These are phyloP conservation scores for Pristionchus mayeri DNA, from an alignment of 2,888 invertebrate species.

Conservation along the genomic window DNA sequence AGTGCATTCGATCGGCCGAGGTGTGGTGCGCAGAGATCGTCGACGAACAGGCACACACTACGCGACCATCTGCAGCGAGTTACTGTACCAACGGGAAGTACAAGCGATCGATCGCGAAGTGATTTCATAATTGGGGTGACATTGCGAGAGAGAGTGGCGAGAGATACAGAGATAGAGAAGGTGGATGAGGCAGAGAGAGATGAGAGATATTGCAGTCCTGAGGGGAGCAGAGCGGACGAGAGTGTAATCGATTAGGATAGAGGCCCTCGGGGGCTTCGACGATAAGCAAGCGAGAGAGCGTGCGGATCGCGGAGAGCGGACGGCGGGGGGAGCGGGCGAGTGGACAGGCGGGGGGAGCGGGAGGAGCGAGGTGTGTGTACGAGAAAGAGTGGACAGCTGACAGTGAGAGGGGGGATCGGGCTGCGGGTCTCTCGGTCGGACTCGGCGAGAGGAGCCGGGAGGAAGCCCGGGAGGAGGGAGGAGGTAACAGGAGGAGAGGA, in stretches of 20 bases:
- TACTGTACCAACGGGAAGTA: neutral
- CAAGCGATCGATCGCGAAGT: conserved; percentile 24
- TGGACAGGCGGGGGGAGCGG: neutral
- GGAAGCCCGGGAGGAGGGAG: neutral
- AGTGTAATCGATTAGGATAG: conserved; percentile 42
- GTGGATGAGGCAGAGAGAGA: neutral
- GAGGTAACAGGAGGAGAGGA: neutral
- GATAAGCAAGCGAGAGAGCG: neutral
- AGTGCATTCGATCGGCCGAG: conserved; percentile 36
- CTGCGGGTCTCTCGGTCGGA: neutral
- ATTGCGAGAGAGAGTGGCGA: too few relatives aligned
- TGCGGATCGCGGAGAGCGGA: conserved; percentile 1
- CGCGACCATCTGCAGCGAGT: conserved; percentile 3
- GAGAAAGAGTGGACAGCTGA: conserved; percentile 34
- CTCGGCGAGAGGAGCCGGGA: neutral
- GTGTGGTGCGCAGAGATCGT: neutral
- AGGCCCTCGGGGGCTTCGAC: neutral
- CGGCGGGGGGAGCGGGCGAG: neutral
- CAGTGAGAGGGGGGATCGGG: conserved; percentile 4
- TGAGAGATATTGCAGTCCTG: too few relatives aligned
- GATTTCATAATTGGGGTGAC: neutral
- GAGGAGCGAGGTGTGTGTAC: neutral
- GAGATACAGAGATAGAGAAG: neutral
- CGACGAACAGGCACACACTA: neutral
- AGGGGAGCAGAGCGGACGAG: neutral